Conservation (phyloP, 2,888 invertebrate species). For the Cataglyphis cursor region DNA sequence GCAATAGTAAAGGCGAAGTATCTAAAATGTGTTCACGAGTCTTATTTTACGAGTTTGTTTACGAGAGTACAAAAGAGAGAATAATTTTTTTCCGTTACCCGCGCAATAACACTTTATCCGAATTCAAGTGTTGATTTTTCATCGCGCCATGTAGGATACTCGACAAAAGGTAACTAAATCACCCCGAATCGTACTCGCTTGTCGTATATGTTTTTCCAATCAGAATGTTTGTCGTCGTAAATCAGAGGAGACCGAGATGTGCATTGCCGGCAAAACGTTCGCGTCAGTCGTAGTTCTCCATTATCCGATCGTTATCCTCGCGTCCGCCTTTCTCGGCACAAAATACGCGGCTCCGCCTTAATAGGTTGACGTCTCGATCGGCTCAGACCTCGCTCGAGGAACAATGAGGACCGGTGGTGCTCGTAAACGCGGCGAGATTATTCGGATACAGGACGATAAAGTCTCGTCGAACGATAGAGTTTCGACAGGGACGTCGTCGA, state of each 20-base stretch:
- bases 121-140: constrained; percentile 2
- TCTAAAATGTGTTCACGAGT: constrained; percentile 15
- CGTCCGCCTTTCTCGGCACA: background rate
- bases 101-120: background rate
- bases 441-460: constrained; percentile 66
- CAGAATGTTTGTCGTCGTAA: constrained; percentile 21
- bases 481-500: constrained; percentile 51
- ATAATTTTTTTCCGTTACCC: background rate
- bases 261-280: constrained; percentile 4
- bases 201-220: background rate
- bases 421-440: constrained; percentile 64
- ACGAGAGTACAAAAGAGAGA: constrained; percentile 14
- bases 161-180: constrained; percentile 1
- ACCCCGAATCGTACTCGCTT: background rate
- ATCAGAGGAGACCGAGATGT: constrained; percentile 14
- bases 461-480: constrained; percentile 52
- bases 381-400: constrained; percentile 28
- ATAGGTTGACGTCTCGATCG: constrained; percentile 54
- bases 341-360: constrained; percentile 57
- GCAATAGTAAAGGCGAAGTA: constrained; percentile 28
- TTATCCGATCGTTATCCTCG: constrained; percentile 41
- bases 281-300: constrained; percentile 13
- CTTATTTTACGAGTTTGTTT: constrained; percentile 34
- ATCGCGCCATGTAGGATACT: background rate
- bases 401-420: constrained; percentile 60